Evolutionary conservation across 2,888 invertebrate species (phyloP), one percentile per base, ranked within the genome.

Genomic region (Iselma pallidipennis): DNA sequence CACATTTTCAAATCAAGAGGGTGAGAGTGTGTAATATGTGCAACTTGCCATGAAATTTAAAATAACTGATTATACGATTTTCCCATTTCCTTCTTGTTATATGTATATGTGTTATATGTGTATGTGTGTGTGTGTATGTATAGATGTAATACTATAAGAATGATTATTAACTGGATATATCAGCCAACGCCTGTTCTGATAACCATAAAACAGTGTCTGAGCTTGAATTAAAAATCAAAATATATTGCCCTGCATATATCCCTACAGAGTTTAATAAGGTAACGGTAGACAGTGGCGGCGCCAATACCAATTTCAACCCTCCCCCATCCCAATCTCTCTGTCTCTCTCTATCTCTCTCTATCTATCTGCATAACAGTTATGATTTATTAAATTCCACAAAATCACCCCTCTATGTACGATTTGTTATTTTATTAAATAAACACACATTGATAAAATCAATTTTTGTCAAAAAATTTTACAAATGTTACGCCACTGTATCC

Each of bases 171-270:
- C 71, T 68, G 73, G 74, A 76, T 71, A 77, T 79, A 77, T 77
- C 76, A 78, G 76, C 67, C 9, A 63, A 68, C 71, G 69, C 69
- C 37, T 63, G 69, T 74, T 71, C 69, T 67, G 70, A 70, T 71
- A 76, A 59, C 74, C 73, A 76, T 77, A 76, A 74, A 77, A 74
- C 77, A 75, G 74, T 78, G 78, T 77, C 78, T 76, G 77, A 76
- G 76, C 77, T 76, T 79, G 79, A 80, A 80, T 80, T 80, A 80
- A 80, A 80, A 80, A 80, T 80, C 80, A 80, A 80, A 80, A 81
- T 80, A 81, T 80, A 80, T 81, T 76, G 80, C 79, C 74, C 71
- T 73, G 75, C 78, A 77, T 78, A 78, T 80, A 78, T 78, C 74
- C 75, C 74, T 70, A 66, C 74, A 73, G 71, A 68, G 71, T 75